A percentile compares a stretch with the other conserved stretches of the same genome.
Evolutionary conservation across 2,113 vertebrate genomes (phyloP).

Genomic region (Sterrhoptilus dennistouni): DNA sequence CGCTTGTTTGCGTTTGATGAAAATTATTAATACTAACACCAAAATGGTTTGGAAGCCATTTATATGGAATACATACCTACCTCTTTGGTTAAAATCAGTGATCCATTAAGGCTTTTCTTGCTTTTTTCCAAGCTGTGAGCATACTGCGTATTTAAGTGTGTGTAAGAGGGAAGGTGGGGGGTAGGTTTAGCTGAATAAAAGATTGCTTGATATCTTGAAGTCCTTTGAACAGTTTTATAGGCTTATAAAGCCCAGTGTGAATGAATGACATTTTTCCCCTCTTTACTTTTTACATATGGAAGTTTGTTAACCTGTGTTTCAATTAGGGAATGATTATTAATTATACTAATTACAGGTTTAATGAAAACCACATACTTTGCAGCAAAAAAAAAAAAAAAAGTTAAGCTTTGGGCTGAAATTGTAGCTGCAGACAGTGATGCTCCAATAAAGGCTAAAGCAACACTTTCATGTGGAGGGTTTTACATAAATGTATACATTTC

Average conservation of each 20-base stretch:
- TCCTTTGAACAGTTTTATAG: conserved; percentile 86
- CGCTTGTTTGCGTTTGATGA: conserved; percentile 72
- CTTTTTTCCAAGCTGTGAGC: conserved; percentile 79
- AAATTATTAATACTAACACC: conserved; percentile 79
- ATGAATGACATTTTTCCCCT: conserved; percentile 73
- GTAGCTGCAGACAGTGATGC: not conserved
- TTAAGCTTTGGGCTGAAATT: conserved; percentile 53
- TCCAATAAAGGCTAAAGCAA: conserved; percentile 21
- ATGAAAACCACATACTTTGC: conserved; percentile 59
- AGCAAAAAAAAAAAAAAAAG: conserved; percentile 8
- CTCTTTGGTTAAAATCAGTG: conserved; percentile 79
- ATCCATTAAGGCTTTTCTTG: conserved; percentile 80
- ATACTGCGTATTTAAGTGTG: conserved; percentile 82
- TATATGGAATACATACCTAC: conserved; percentile 73
- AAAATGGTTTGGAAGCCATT: conserved; percentile 76
- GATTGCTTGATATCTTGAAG: conserved; percentile 82
- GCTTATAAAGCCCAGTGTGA: conserved; percentile 80
- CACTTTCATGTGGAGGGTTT: not conserved
- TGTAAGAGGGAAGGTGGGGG: conserved; percentile 79
- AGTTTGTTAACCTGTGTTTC: conserved; percentile 80
- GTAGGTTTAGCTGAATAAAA: conserved; percentile 85
- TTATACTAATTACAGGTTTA: conserved; percentile 76
- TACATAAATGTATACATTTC: not conserved
- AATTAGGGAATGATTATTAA: conserved; percentile 81
- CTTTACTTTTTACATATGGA: conserved; percentile 72